Evolutionary conservation across 1,140 invertebrate species (phyloP), one percentile per base, ranked within the genome.

Genomic region (Cydia fagiglandana): DNA sequence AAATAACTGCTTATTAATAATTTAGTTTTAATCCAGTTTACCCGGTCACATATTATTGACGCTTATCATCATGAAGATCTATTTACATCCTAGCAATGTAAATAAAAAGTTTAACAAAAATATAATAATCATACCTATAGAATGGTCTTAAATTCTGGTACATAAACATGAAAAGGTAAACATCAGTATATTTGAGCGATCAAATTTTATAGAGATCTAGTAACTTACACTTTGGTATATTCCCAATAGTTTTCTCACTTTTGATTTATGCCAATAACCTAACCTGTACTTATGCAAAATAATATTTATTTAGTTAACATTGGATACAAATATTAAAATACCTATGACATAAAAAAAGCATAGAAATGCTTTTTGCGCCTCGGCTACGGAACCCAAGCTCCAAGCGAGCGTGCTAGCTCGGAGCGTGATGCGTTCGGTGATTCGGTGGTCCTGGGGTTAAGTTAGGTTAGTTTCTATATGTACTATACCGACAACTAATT

Each of bases 201-300:
- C 78, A 80, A 76, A 78, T 78, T 79, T 45, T 17, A 70, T 76
- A 79, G 83, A 85, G 83, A 85, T 85, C 83, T 81, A 20, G 77
- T 79, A 77, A 80, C 75, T 79, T 80, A 82, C 70, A 73, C 84
- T 85, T 85, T 85, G 84, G 84, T 82, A 84, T 85, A 47, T 68
- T 83, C 75, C 80, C 80, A 82, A 83, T 81, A 81, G 74, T 78
- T 78, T 77, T 76, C 45, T 30, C n/a, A 38, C n/a, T 61, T 61
- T 61, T 15, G 34, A 41, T 30, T 70, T 70, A 70, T 70, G 34
- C 66, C 66, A 70, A 45, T 70, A 70, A 5, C 34, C 34, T 70
- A 38, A 12, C n/a, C 6, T 28, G 64, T 38, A 34, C 10, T 2
- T 4, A 64, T 30, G 4, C 4, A 41, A 41, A 10, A 41, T 1